These are phyloP conservation scores for Cheilosia urbana DNA, from an alignment of 2,888 invertebrate genomes.

Conservation along the genomic window DNA sequence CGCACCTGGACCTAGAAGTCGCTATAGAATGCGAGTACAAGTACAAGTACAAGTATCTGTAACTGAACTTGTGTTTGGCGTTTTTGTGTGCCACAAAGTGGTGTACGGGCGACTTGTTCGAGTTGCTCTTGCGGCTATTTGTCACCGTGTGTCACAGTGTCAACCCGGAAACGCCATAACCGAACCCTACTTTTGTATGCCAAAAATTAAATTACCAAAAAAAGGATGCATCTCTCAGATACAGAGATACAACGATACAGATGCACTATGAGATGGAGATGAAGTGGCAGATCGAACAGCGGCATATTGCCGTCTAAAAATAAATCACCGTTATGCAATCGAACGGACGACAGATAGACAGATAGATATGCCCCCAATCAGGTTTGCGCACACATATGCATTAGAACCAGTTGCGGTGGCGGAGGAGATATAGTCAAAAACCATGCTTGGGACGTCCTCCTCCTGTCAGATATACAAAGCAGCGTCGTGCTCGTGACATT, in stretches of 20 bases:
- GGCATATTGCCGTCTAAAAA: slow-evolving; percentile 59
- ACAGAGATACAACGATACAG: slow-evolving; percentile 14
- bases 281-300: slow-evolving; percentile 32
- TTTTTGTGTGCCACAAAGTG: slow-evolving; percentile 7
- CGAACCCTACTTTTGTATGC: slow-evolving; percentile 37
- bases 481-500: slow-evolving; percentile 68
- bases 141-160: slow-evolving; percentile 54
- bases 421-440: slow-evolving; percentile 47
- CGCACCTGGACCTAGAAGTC: slow-evolving; percentile 61
- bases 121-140: slow-evolving; percentile 25
- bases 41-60: slow-evolving; percentile 45
- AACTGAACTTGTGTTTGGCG: slow-evolving; percentile 36
- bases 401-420: slow-evolving; percentile 28
- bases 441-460: slow-evolving; percentile 18
- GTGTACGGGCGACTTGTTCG: neutral
- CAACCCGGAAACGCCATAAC: slow-evolving; percentile 65
- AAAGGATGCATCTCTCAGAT: slow-evolving; percentile 19
- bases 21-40: slow-evolving; percentile 23
- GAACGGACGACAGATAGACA: slow-evolving; percentile 46
- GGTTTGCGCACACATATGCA: neutral
- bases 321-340: slow-evolving; percentile 70
- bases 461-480: slow-evolving; percentile 57
- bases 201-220: slow-evolving; percentile 42
- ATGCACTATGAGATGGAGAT: slow-evolving; percentile 34
- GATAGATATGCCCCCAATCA: slow-evolving; percentile 38